Conservation (phyloP, 2,113 vertebrate genomes). For the Xerus inauris region DNA sequence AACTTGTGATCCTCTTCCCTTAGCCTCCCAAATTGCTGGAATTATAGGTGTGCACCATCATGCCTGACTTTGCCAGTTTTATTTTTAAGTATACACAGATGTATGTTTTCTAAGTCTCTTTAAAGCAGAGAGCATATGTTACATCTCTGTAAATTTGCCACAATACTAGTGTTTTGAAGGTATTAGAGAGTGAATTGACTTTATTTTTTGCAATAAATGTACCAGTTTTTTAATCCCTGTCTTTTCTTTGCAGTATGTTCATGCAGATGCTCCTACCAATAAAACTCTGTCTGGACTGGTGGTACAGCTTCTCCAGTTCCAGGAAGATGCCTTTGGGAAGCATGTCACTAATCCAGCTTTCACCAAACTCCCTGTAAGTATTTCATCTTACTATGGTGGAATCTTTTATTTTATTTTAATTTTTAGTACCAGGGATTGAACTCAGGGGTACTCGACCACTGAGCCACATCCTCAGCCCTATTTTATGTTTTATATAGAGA, state of each 20-base stretch:
- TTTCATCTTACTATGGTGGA: accelerated
- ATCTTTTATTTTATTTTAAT: too few relatives aligned
- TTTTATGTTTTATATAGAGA: too few relatives aligned
- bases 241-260: constrained; percentile 92
- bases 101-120: constrained; percentile 9
- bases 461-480: too few relatives aligned
- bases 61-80: too few relatives aligned
- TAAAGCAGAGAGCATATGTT: not conserved
- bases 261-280: constrained; percentile 97
- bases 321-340: constrained; percentile 98
- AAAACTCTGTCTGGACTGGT: constrained; percentile 96
- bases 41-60: not conserved
- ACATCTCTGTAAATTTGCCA: not conserved
- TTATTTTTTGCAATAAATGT: not conserved
- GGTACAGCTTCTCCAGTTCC: constrained; percentile 97
- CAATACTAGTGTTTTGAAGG: not conserved
- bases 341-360: constrained; percentile 98
- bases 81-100: not conserved
- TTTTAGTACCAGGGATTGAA: too few relatives aligned
- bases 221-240: not conserved
- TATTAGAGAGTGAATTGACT: not conserved
- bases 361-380: constrained; percentile 97
- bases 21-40: not conserved
- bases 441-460: too few relatives aligned
- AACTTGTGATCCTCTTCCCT: not conserved